Base-by-base conservation (phyloP, 2,113 vertebrate species). In the Heliornis fulica region DNA sequence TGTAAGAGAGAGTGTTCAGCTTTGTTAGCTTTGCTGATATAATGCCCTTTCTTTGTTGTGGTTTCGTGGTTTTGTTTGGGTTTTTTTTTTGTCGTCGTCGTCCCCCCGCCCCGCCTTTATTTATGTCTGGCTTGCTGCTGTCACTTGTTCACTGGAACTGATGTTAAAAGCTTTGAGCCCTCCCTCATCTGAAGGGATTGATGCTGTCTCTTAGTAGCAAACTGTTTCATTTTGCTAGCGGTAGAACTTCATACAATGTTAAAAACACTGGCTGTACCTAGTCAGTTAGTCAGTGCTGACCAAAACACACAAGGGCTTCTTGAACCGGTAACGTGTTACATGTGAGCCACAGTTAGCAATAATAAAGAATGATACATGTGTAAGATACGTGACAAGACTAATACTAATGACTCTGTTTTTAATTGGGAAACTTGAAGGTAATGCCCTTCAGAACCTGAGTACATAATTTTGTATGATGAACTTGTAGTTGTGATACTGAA, bases 281-380 rank as follows among this genome's bases (percentile, higher is more conserved):
- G 46, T 29, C 40, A 18, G 22, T 38, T 66, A 15, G 46, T 29
- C 40, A 18, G 22, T 38, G 60, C 60, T 91, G 65, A 63, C 32
- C 18, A 26, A 40, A 83, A 38, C 31, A 12, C 31, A 12, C 9
- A 19, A 43, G 23, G 10, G 13, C 16, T 60, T 51, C n/a, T 76
- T 71, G 59, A 53, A 20, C 23, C 51, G 13, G 7, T 36, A 70
- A 36, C 0, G 0, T 2, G 0, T 16, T 85, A 2, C 10, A 3
- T 21, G 43, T n/a, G 17, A 92, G 48, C 48, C 25, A 5, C 21
- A 41, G 48, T 16, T 70, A 22, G 18, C 31, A 16, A 1, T 45
- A 48, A 46, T 22, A 53, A 68, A 19, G 45, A 13, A 3, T 21
- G 5, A 13, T 38, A 26, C 18, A 13, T 38, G 7, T 23, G 17